phyloP scores from a whole-genome alignment of 2,888 invertebrate species.

The Ophioninae sp. region DNA sequence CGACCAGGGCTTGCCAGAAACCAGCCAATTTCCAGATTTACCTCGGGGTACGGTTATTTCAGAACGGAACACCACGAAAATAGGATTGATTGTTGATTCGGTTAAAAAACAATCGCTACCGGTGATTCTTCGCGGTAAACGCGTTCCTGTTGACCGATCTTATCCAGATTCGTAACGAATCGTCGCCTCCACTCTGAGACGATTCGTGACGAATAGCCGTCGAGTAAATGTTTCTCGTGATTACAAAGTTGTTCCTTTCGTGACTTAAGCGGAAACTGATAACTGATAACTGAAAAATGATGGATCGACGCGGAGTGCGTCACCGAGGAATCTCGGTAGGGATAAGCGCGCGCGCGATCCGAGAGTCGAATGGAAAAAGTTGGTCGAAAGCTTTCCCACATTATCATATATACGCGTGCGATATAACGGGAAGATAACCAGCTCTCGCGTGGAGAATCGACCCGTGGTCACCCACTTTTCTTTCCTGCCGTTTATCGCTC shows the following conservation, averaged over 20 bases:
- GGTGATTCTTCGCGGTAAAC: too few species aligned
- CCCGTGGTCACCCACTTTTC: constrained; percentile 4
- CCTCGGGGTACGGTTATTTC: too few species aligned
- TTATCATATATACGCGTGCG: neutral
- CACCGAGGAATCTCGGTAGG: neutral
- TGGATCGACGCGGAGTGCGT: constrained; percentile 22
- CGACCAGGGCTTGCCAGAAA: too few species aligned
- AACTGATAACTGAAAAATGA: constrained; percentile 37
- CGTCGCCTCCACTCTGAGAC: too few species aligned
- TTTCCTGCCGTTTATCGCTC: neutral
- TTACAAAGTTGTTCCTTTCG: neutral
- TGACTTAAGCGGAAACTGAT: constrained; percentile 23
- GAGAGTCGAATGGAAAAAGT: neutral
- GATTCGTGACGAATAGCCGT: neutral
- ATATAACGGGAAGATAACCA: neutral
- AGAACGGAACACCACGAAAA: too few species aligned
- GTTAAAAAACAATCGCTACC: too few species aligned
- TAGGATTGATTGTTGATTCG: too few species aligned
- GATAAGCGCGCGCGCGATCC: constrained; percentile 2
- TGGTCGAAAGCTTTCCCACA: neutral
- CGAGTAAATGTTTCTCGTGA: neutral
- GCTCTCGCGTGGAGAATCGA: neutral
- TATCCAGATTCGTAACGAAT: too few species aligned
- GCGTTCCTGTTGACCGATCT: too few species aligned
- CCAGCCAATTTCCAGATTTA: too few species aligned